Base-by-base conservation (phyloP, 2,888 invertebrate genomes). In the Cabera pusaria region DNA sequence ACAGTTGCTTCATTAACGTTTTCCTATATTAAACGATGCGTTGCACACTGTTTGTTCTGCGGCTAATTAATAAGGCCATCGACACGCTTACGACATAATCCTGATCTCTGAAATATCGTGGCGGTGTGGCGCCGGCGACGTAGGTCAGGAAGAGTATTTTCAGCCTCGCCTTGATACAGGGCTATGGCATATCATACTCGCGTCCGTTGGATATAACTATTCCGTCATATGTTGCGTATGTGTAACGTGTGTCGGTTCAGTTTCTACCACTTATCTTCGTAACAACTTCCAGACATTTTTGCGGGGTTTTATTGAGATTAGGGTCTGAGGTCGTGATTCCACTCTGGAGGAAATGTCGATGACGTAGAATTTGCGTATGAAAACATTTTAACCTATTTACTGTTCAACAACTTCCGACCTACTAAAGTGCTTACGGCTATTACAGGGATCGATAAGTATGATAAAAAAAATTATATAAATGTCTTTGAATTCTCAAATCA, bases 111-210 rank as follows among this genome's bases (percentile, higher is more conserved):
- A 78, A 76, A 80, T 78, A 80, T 73, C 72, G 59, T 25, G 8
- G 28, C 63, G 60, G 60, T 51, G 62, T 62, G 67, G 68, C 71
- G 71, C 66, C 72, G 62, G 49, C 72, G 63, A 57, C 83, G 84
- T 84, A 84, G 86, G 86, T 87, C 85, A 86, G 76, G 77, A 72
- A 65, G 81, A 61, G 66, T 87, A 86, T 88, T 87, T 88, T 74
- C 59, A 76, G 78, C 66, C 68, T 87, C 84, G 79, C 87, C 86
- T 87, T 87, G 84, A 79, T 83, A 81, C 83, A 83, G 84, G 85
- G 83, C 86, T 83, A 76, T 74, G 75, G 74, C 78, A 80, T 77
- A 78, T 81, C 74, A 81, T 72, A 75, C 68, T 68, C 7, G 11
- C 57, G 64, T 59, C 65, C 65, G 75, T 72, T 74, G 84, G 79